Conservation (phyloP, 1,140 invertebrate genomes). For the Procambarus virginalis region DNA sequence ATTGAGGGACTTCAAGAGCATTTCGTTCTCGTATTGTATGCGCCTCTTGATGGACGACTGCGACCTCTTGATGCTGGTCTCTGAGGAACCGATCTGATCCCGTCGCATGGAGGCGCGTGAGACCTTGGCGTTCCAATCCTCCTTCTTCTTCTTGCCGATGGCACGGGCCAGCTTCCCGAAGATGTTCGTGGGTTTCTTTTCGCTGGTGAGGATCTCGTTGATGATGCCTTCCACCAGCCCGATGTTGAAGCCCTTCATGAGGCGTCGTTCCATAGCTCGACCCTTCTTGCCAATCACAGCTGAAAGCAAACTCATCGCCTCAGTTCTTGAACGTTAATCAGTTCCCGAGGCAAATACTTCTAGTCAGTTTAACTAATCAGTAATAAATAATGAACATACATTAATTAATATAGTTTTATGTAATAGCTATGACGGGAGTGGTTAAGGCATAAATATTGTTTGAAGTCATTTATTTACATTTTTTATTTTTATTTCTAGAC, state of each 20-base stretch:
- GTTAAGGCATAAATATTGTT: too few species aligned
- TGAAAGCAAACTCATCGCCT: not conserved
- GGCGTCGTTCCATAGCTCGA: conserved; percentile 69
- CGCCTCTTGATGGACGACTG: conserved; percentile 67
- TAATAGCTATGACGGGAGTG: too few species aligned
- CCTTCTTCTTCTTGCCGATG: conserved; percentile 70
- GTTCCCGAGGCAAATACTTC: too few species aligned
- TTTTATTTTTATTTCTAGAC: too few species aligned
- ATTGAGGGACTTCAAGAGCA: conserved; percentile 58
- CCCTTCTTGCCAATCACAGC: conserved; percentile 69
- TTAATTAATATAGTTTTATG: too few species aligned
- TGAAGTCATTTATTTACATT: too few species aligned
- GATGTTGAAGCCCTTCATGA: conserved; percentile 71
- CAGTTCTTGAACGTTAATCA: not conserved
- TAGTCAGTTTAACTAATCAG: too few species aligned
- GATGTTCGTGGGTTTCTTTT: conserved; percentile 70
- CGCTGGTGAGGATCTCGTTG: conserved; percentile 66
- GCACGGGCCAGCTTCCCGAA: conserved; percentile 70
- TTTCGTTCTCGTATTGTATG: conserved; percentile 68
- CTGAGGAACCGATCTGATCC: conserved; percentile 67
- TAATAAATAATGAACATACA: too few species aligned
- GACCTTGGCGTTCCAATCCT: conserved; percentile 68
- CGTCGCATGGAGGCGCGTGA: conserved; percentile 51
- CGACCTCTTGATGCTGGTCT: conserved; percentile 63
- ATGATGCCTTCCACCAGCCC: conserved; percentile 70